Percentiles rank a stretch among this genome's conserved stretches.
These are phyloP conservation scores for Numenius arquata DNA, from an alignment of 2,113 vertebrate species.

Conservation along the genomic window DNA sequence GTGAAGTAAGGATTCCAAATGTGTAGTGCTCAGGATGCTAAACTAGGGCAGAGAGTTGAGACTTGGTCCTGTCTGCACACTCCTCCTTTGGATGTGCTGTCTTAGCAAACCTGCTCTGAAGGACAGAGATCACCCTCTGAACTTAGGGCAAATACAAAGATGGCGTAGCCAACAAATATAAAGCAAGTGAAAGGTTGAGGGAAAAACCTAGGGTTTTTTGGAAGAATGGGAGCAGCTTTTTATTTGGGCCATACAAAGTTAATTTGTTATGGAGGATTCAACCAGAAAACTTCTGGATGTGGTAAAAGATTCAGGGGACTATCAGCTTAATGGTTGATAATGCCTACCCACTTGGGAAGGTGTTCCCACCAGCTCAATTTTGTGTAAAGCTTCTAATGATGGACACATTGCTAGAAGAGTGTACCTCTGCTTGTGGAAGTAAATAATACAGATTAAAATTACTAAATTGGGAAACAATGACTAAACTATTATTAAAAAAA, in stretches of 20 bases:
- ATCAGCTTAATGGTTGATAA: not conserved
- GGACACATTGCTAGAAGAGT: not conserved
- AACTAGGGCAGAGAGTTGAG: not conserved
- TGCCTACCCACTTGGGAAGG: fast-evolving
- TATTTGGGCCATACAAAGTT: not conserved
- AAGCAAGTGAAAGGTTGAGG: not conserved
- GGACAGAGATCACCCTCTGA: not conserved
- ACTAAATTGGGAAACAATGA: not conserved
- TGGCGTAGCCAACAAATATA: not conserved
- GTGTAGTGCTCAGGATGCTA: not conserved
- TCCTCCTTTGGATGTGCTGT: not conserved
- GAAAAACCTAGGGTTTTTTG: not conserved
- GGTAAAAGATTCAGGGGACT: not conserved
- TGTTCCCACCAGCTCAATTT: not conserved
- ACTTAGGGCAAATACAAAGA: not conserved
- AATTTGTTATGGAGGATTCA: not conserved
- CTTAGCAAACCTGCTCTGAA: not conserved
- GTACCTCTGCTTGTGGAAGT: not conserved
- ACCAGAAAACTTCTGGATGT: not conserved
- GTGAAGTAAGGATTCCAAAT: not conserved
- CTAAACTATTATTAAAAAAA: not conserved
- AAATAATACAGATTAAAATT: not conserved
- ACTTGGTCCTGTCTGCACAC: not conserved
- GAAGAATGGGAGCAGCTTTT: fast-evolving
- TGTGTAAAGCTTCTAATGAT: not conserved